These are phyloP conservation scores for Scleropages formosus DNA, from an alignment of 2,797 vertebrate genomes.

Conservation along the genomic window DNA sequence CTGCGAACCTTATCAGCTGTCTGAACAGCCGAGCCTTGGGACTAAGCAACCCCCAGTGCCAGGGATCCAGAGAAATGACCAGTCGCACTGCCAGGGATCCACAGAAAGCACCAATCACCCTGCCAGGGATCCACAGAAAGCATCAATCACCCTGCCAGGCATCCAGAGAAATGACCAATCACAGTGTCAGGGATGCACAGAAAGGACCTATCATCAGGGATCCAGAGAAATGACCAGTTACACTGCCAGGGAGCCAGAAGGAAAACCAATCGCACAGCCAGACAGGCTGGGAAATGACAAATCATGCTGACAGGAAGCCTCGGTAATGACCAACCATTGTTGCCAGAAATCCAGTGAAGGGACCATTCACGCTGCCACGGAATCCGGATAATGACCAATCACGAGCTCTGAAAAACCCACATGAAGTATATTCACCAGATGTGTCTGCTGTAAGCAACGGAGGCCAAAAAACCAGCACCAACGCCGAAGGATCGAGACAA, in stretches of 20 bases:
- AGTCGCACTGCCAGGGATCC: neutral
- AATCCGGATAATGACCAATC: no score
- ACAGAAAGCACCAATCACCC: no score
- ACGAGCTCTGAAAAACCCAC: slow-evolving; percentile 56
- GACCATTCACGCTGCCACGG: neutral
- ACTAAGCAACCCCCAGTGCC: slow-evolving; percentile 58
- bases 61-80: slow-evolving; percentile 33
- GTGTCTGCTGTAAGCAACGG: neutral
- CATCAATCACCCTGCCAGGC: no score
- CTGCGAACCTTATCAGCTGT: slow-evolving; percentile 62
- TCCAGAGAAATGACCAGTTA: neutral
- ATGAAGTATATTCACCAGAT: slow-evolving; percentile 71
- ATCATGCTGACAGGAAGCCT: no score
- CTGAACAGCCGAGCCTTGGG: slow-evolving; percentile 54
- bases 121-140: no score
- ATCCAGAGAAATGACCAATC: no score
- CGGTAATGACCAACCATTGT: no score
- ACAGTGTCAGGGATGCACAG: no score
- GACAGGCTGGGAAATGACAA: no score
- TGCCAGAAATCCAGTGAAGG: slow-evolving; percentile 45
- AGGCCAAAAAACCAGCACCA: slow-evolving; percentile 45
- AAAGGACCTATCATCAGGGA: slow-evolving; percentile 56
- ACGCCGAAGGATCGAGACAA: no score
- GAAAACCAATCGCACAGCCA: no score
- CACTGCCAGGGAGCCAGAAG: no score